phyloP scores from a whole-genome alignment of 2,113 vertebrate species.

The Ailurus styani region DNA sequence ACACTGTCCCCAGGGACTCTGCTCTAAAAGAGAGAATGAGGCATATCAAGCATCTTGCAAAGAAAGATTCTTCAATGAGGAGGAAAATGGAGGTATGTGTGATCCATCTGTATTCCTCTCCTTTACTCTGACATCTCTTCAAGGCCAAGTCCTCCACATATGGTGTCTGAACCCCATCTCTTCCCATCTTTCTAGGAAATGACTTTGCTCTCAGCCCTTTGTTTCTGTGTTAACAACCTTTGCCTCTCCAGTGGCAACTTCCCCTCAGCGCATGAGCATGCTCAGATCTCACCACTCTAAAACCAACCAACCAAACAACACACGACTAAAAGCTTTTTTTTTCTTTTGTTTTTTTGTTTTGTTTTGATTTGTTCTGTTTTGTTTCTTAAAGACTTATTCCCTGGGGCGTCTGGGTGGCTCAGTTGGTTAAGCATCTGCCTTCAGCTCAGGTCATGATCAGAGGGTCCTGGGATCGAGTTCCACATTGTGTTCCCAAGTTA shows the following conservation, averaged over 20 bases:
- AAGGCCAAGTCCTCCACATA: neutral
- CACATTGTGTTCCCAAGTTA: too few species aligned
- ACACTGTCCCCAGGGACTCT: conserved; percentile 69
- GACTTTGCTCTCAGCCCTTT: neutral
- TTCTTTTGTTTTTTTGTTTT: too few species aligned
- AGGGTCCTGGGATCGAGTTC: too few species aligned
- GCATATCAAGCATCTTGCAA: conserved; percentile 80
- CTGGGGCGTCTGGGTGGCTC: too few species aligned
- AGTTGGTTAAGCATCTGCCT: too few species aligned
- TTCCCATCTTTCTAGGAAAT: neutral
- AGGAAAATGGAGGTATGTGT: conserved; percentile 82
- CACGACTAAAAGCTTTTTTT: neutral
- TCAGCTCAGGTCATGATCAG: too few species aligned
- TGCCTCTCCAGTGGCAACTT: neutral
- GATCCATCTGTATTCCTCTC: neutral
- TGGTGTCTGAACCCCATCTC: neutral
- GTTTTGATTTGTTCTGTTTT: too few species aligned
- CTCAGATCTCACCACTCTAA: neutral
- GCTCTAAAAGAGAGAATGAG: conserved; percentile 81
- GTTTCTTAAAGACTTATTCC: neutral
- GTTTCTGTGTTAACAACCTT: neutral
- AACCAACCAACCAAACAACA: neutral
- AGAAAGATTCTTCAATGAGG: conserved; percentile 90
- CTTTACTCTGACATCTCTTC: neutral
- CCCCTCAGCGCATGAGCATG: neutral